Conservation (phyloP, 2,888 invertebrate species). For the Nysson spinosus region DNA sequence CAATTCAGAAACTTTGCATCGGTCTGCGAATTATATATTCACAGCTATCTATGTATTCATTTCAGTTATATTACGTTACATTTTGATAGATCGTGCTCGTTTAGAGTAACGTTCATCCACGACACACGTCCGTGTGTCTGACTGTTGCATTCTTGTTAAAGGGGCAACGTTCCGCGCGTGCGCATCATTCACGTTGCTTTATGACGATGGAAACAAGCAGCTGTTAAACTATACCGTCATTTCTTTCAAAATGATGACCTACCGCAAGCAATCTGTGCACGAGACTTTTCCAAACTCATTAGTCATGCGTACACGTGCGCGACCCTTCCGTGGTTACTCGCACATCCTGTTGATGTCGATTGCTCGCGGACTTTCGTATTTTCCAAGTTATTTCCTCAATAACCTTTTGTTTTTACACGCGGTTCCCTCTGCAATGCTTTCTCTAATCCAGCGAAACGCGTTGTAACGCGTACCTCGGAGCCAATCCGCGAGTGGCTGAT, state of each 20-base stretch:
- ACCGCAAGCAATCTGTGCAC: constrained; percentile 25
- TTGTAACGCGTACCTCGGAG: constrained; percentile 46
- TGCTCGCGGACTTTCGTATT: neutral
- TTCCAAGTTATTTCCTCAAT: constrained; percentile 23
- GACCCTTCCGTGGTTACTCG: constrained; percentile 25
- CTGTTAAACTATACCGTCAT: constrained; percentile 37
- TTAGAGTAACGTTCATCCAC: constrained; percentile 11
- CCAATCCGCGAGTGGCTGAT: constrained; percentile 72
- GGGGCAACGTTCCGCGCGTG: constrained; percentile 36
- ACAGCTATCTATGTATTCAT: neutral
- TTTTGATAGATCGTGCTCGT: neutral
- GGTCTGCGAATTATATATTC: too few species aligned
- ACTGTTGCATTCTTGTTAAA: constrained; percentile 24
- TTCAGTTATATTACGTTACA: constrained; percentile 14
- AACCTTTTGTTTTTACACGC: constrained; percentile 19
- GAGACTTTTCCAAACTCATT: constrained; percentile 30
- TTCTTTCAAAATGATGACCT: constrained; percentile 34
- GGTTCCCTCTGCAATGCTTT: too few species aligned
- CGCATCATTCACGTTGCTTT: constrained; percentile 18
- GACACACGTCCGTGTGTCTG: neutral
- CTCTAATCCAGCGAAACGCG: constrained; percentile 10
- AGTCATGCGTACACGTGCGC: constrained; percentile 3
- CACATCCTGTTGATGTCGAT: neutral
- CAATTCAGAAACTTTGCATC: neutral
- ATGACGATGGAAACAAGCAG: neutral